Percentiles rank a stretch among this genome's conserved stretches.
These are phyloP conservation scores for Brachionus sp. DNA, from an alignment of 1,140 invertebrate species.

Conservation along the genomic window DNA sequence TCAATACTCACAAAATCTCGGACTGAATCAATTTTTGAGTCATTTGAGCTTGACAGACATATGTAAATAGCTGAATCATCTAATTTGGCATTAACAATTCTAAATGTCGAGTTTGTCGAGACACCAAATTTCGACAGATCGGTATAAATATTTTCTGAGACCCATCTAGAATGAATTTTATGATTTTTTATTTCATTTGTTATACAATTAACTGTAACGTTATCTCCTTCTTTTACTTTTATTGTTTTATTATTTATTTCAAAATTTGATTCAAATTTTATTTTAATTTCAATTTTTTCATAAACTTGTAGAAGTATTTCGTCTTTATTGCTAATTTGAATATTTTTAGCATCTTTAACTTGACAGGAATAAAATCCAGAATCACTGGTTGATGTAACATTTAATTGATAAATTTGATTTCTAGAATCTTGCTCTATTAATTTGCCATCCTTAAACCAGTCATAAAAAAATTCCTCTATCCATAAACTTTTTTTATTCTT, in stretches of 20 bases:
- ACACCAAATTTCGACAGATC: not conserved
- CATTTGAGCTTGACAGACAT: not conserved
- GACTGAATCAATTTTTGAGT: not conserved
- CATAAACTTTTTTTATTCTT: not conserved
- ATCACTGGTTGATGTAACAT: not conserved
- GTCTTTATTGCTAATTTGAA: not conserved
- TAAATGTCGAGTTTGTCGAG: not conserved
- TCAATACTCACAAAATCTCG: not conserved
- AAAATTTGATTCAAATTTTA: constrained; percentile 4
- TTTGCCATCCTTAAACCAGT: constrained; percentile 9
- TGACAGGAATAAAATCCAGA: constrained; percentile 10
- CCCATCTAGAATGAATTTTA: not conserved
- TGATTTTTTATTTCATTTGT: not conserved
- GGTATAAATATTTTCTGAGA: not conserved
- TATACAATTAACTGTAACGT: not conserved
- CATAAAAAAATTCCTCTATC: not conserved
- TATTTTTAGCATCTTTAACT: not conserved
- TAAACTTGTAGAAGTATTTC: not conserved
- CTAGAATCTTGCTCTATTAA: not conserved
- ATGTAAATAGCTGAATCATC: not conserved
- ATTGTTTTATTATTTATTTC: not conserved
- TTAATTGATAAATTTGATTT: not conserved
- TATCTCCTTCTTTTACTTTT: not conserved
- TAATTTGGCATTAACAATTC: not conserved
- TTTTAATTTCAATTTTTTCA: constrained; percentile 1